phyloP scores from a whole-genome alignment of 1,140 invertebrate species.

The Colletes gigas region DNA sequence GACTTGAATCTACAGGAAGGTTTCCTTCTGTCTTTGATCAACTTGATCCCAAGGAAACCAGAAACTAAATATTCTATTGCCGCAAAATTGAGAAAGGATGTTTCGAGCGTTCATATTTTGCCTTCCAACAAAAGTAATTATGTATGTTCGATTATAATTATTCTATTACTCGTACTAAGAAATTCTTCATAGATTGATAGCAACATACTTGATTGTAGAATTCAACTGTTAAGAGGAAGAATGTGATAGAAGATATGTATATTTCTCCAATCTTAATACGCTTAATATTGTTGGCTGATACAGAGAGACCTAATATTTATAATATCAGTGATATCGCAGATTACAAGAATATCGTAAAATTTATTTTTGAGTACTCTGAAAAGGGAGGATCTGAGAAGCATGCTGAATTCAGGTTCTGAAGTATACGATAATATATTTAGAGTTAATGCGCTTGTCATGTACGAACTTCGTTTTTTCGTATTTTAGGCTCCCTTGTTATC shows the following conservation, averaged over 20 bases:
- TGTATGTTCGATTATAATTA: constrained; percentile 21
- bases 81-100: constrained; percentile 69
- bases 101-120: constrained; percentile 68
- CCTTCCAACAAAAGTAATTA: constrained; percentile 36
- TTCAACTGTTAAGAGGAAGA: constrained; percentile 66
- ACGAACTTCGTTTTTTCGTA: background rate
- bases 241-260: constrained; percentile 85
- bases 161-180: background rate
- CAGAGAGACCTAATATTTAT: constrained; percentile 64
- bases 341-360: constrained; percentile 67
- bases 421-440: constrained; percentile 48
- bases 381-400: constrained; percentile 77
- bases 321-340: constrained; percentile 55
- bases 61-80: constrained; percentile 73
- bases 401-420: constrained; percentile 81
- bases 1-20: constrained; percentile 88
- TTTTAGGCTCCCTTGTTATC: constrained; percentile 90
- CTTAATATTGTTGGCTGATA: constrained; percentile 83
- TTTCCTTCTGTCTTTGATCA: constrained; percentile 81
- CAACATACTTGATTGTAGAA: constrained; percentile 40
- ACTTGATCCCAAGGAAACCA: constrained; percentile 66
- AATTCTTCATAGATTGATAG: background rate
- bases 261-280: constrained; percentile 86
- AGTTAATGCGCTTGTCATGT: background rate
- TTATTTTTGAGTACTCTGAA: constrained; percentile 73